These are phyloP conservation scores for Lepilemur septentrionalis DNA, from an alignment of 2,797 vertebrate genomes.

Conservation along the genomic window DNA sequence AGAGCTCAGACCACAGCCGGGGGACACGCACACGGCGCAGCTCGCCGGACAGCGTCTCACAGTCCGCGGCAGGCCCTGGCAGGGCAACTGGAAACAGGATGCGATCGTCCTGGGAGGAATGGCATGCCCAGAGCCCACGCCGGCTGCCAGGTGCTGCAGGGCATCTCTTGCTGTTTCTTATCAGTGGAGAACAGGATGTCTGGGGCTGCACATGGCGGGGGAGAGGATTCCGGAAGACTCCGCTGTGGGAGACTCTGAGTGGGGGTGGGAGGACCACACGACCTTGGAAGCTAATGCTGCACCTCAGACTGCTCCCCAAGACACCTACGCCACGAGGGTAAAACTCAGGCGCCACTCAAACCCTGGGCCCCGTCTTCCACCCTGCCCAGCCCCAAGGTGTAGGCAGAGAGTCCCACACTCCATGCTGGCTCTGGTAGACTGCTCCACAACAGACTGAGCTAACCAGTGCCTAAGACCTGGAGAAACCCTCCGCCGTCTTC, in stretches of 20 bases:
- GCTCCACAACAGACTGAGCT: not conserved
- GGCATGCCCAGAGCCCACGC: not conserved
- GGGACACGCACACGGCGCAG: no score
- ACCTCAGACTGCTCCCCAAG: not conserved
- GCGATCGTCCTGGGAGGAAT: not conserved
- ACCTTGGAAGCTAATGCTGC: not conserved
- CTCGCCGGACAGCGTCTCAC: fast-evolving
- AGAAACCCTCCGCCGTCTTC: not conserved
- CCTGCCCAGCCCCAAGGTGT: no score
- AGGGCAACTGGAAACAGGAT: not conserved
- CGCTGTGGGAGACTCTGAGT: not conserved
- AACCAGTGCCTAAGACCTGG: not conserved
- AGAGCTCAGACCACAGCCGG: not conserved
- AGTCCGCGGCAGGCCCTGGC: fast-evolving
- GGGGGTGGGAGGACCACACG: no score
- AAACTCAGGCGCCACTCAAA: no score
- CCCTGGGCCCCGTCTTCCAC: not conserved
- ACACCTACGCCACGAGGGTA: not conserved
- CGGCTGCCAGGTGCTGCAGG: not conserved
- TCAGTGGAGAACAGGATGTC: not conserved
- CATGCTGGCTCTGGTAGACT: no score
- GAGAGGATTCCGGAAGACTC: not conserved
- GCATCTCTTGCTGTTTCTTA: not conserved
- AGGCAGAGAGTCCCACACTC: no score
- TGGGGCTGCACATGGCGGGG: not conserved